Evolutionary conservation across 2,888 invertebrate genomes (phyloP).

Genomic region (Amphipyra tragopoginis): DNA sequence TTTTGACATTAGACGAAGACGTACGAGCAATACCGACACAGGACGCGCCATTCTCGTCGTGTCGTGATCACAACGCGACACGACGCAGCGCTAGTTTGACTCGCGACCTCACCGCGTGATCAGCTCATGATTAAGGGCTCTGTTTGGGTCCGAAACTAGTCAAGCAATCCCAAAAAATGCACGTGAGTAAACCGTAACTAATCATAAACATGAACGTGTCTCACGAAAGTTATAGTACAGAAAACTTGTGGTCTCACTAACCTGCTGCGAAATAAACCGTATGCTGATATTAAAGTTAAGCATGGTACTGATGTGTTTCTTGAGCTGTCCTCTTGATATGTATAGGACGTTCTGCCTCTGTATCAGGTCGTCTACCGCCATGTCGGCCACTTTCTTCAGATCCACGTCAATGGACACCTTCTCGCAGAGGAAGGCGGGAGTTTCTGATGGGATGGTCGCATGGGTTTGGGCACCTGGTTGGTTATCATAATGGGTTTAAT

Average conservation of each 20-base stretch:
- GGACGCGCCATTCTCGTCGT: too few species aligned
- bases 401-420: constrained; percentile 97
- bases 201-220: too few species aligned
- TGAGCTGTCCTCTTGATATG: constrained; percentile 95
- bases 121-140: too few species aligned
- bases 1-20: too few species aligned
- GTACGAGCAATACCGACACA: too few species aligned
- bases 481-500: neutral
- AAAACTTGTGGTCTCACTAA: constrained; percentile 56
- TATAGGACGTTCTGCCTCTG: constrained; percentile 95
- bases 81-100: too few species aligned
- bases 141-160: too few species aligned
- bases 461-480: constrained; percentile 73
- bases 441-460: constrained; percentile 91
- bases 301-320: constrained; percentile 97
- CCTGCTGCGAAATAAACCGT: constrained; percentile 97
- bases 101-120: too few species aligned
- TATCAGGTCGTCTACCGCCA: constrained; percentile 95
- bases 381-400: constrained; percentile 96
- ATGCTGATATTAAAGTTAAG: constrained; percentile 97
- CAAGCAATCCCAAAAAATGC: too few species aligned
- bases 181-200: too few species aligned
- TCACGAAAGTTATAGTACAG: too few species aligned
- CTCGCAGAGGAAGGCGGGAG: constrained; percentile 97
- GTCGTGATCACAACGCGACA: too few species aligned